These are phyloP conservation scores for Masticophis lateralis DNA, from an alignment of 2,797 vertebrate genomes.

Conservation along the genomic window DNA sequence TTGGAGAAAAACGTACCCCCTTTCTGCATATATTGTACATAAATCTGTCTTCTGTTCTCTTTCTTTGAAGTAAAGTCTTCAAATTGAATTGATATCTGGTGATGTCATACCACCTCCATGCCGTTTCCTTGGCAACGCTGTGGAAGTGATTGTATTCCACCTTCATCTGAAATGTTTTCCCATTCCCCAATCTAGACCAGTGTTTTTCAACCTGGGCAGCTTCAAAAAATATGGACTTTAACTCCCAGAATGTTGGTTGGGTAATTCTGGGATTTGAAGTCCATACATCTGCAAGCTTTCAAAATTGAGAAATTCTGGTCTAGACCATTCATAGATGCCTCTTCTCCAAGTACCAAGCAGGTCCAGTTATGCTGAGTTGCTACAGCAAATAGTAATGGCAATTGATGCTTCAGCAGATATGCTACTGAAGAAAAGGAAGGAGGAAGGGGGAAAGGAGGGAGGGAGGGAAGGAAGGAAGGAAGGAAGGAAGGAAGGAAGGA, in stretches of 20 bases:
- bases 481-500: not conserved
- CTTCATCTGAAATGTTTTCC: not conserved
- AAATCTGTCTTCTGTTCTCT: not conserved
- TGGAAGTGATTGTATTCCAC: not conserved
- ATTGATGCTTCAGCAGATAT: not conserved
- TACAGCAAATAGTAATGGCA: not conserved
- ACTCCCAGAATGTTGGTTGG: not conserved
- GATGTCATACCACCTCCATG: not conserved
- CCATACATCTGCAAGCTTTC: not conserved
- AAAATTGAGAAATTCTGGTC: not conserved
- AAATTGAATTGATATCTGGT: not conserved
- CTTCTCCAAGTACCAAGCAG: not conserved
- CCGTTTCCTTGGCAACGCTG: not conserved
- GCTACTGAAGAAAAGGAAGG: not conserved
- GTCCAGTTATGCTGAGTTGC: not conserved
- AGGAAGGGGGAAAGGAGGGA: not conserved
- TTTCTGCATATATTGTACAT: not conserved
- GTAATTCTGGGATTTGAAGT: not conserved
- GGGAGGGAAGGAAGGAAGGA: not conserved
- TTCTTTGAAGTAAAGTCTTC: not conserved
- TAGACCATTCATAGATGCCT: not conserved
- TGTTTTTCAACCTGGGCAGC: not conserved
- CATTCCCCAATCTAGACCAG: not conserved
- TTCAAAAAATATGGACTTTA: not conserved
- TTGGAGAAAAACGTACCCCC: not conserved